These are phyloP conservation scores for Amblyraja radiata DNA, from an alignment of 2,797 vertebrate genomes.

Conservation along the genomic window DNA sequence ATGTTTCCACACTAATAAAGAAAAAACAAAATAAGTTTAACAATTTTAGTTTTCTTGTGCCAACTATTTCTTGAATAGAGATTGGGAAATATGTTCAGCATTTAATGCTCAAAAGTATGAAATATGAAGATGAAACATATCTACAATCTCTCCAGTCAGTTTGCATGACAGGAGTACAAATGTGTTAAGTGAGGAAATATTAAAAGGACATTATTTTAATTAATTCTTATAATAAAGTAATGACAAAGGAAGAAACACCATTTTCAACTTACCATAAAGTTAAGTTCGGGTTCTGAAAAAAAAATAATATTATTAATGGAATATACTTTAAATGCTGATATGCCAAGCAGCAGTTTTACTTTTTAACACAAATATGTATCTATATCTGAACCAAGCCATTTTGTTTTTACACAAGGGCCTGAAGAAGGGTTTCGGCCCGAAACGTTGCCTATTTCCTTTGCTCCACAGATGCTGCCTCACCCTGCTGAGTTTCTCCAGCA, in stretches of 20 bases:
- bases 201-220: neutral
- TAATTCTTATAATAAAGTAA: neutral
- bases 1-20: neutral
- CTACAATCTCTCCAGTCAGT: neutral
- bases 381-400: neutral
- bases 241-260: neutral
- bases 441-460: too few relatives aligned
- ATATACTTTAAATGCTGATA: neutral
- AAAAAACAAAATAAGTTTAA: neutral
- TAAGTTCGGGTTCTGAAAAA: conserved; percentile 14
- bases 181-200: neutral
- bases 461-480: too few relatives aligned
- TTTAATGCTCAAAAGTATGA: too few relatives aligned
- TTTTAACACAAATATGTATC: neutral
- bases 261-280: conserved; percentile 16
- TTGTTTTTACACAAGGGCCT: neutral
- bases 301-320: neutral
- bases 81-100: neutral
- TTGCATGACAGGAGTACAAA: neutral
- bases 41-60: neutral
- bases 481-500: too few relatives aligned
- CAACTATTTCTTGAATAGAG: neutral
- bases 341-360: neutral
- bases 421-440: too few relatives aligned
- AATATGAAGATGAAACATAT: neutral